Evolutionary conservation across 2,888 invertebrate species (phyloP), one percentile per base, ranked within the genome.

Genomic region (Aspidiotus rigidus): DNA sequence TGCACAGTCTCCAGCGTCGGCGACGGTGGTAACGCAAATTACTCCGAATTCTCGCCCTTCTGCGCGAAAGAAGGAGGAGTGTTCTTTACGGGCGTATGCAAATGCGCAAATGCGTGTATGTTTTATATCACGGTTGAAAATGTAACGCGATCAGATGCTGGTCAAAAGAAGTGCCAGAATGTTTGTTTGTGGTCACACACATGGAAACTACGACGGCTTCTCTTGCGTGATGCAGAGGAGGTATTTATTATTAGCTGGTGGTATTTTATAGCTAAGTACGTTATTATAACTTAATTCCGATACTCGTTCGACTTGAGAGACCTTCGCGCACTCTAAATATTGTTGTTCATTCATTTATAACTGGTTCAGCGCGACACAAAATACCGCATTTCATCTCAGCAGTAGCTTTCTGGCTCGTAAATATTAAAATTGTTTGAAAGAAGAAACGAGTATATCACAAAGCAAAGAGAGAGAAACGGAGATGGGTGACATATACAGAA

Each of bases 271-370:
- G 28, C 28, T 28, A 28, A 28, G 9, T 9, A 16, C 13, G 10
- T 59, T 59, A 59, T 59, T 59, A 59, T 59, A 59, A 59, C 59
- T 59, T 59, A 59, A 59, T 59, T 59, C 59, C 13, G 13, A 39
- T 28, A 28, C 28, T 59, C 59, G 39, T 39, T 59, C 39, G 59
- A 59, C 28, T 13, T 59, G 39, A 16, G 17, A 55, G 17, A 17
- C 59, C 39, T 59, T 59, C 39, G 13, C 11, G 28, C 56, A 16
- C 59, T 59, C 39, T 59, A 13, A 28, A 59, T 16, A 53, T 59
- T 59, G 39, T 59, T 59, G 39, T 59, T 59, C 59, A 59, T 59
- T 28, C 28, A 39, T 7, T 59, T 59, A 59, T 59, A 59, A 59
- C 59, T 59, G 59, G 59, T 59, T 59, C 59, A 59, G 39, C 39